Conservation (phyloP, 2,113 vertebrate genomes). For the Cebidichthys violaceus region DNA sequence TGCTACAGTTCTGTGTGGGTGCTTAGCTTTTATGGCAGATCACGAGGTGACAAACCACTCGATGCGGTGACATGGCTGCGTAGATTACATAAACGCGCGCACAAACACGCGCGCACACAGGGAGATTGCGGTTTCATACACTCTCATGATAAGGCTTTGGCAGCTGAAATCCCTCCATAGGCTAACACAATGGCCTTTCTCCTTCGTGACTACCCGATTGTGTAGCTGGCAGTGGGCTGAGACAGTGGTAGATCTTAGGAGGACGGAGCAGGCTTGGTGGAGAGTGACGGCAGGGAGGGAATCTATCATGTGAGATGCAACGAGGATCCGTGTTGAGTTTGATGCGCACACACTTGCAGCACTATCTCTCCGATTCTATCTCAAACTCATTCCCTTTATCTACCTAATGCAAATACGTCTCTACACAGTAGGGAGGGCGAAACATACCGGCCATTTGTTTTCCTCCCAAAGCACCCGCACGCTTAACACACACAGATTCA, state of each 20-base stretch:
- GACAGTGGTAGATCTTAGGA: constrained; percentile 26
- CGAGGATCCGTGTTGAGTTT: constrained; percentile 49
- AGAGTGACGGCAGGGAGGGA: constrained; percentile 45
- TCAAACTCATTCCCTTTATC: constrained; percentile 78
- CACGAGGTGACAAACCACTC: constrained; percentile 56
- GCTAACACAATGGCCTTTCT: constrained; percentile 54
- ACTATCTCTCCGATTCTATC: constrained; percentile 66
- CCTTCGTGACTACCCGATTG: constrained; percentile 44
- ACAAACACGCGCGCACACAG: background rate
- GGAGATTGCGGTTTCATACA: constrained; percentile 55
- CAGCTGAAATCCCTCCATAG: constrained; percentile 47
- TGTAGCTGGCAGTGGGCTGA: constrained; percentile 37
- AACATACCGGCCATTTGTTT: constrained; percentile 41
- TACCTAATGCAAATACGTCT: constrained; percentile 68
- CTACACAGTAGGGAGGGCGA: constrained; percentile 43
- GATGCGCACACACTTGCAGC: constrained; percentile 42
- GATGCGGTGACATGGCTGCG: constrained; percentile 27
- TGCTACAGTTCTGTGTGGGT: constrained; percentile 55
- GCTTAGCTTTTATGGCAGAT: constrained; percentile 61
- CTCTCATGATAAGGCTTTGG: constrained; percentile 58
- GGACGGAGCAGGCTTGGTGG: constrained; percentile 20
- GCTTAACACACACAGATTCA: constrained; percentile 35
- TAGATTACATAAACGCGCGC: constrained; percentile 40
- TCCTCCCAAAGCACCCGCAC: background rate
- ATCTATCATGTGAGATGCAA: constrained; percentile 45